phyloP scores from a whole-genome alignment of 2,113 vertebrate genomes.

The Tragelaphus scriptus region DNA sequence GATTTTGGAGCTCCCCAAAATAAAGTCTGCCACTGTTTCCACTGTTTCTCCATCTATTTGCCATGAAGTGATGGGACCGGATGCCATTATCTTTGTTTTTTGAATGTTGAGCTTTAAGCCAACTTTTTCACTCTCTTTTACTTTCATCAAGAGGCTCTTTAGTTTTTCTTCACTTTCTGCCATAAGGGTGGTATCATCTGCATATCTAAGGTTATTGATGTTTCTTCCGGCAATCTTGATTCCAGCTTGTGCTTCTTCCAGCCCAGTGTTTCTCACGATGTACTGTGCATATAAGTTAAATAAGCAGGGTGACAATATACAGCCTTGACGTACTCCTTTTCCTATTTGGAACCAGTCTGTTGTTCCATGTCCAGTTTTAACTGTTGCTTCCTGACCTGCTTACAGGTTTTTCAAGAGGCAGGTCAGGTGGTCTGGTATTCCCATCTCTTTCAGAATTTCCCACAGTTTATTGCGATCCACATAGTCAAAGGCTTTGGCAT shows the following conservation, averaged over 20 bases:
- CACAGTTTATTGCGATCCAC: background rate
- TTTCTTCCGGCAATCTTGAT: accelerated
- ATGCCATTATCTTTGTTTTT: background rate
- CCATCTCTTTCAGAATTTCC: background rate
- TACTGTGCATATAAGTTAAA: background rate
- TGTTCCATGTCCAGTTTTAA: background rate
- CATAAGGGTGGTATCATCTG: background rate
- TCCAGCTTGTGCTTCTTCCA: background rate
- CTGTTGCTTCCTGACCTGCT: background rate
- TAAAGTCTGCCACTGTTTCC: background rate
- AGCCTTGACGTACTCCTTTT: no score
- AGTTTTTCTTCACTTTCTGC: background rate
- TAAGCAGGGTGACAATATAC: background rate
- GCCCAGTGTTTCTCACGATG: background rate
- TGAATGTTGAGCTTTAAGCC: background rate
- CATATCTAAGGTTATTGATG: background rate
- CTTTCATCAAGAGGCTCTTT: background rate
- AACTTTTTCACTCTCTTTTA: background rate
- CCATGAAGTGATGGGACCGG: background rate
- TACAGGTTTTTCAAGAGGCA: background rate
- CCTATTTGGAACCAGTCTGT: background rate
- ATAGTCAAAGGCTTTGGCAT: background rate
- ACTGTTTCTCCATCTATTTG: background rate
- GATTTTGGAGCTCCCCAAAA: background rate
- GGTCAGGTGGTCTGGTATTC: background rate